Evolutionary conservation across 2,888 invertebrate genomes (phyloP).

Genomic region (Rutpela maculata): DNA sequence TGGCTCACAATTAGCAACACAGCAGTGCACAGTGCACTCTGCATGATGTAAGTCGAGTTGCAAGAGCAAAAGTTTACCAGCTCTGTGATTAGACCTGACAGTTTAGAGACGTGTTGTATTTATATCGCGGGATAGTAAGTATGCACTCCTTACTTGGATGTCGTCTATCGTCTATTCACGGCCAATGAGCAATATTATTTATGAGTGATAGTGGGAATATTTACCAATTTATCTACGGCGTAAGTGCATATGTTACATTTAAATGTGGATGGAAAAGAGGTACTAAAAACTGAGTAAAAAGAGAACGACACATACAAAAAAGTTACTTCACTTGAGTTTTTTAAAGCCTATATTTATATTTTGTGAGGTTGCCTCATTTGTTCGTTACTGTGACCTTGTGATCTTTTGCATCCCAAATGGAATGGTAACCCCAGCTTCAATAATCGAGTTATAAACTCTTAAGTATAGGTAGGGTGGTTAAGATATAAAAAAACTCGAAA

Average conservation of each 20-base stretch:
- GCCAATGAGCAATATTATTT: not conserved
- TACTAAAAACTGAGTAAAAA: no score
- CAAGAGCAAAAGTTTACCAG: slow-evolving; percentile 41
- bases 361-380: no score
- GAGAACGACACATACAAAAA: no score
- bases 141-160: slow-evolving; percentile 21
- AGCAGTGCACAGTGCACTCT: slow-evolving; percentile 1
- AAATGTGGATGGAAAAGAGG: no score
- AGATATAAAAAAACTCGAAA: no score
- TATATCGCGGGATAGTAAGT: slow-evolving; percentile 43
- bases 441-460: no score
- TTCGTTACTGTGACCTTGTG: no score
- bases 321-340: no score
- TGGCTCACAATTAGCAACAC: not conserved
- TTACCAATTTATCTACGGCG: not conserved
- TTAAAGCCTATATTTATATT: no score
- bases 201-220: slow-evolving; percentile 3
- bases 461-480: no score
- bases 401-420: no score
- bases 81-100: slow-evolving; percentile 46
- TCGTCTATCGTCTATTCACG: not conserved
- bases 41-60: slow-evolving; percentile 33
- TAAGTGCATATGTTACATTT: not conserved
- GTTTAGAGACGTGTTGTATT: slow-evolving; percentile 41
- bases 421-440: no score